These are phyloP conservation scores for Metopia argyrocephala DNA, from an alignment of 2,888 invertebrate genomes.

Conservation along the genomic window DNA sequence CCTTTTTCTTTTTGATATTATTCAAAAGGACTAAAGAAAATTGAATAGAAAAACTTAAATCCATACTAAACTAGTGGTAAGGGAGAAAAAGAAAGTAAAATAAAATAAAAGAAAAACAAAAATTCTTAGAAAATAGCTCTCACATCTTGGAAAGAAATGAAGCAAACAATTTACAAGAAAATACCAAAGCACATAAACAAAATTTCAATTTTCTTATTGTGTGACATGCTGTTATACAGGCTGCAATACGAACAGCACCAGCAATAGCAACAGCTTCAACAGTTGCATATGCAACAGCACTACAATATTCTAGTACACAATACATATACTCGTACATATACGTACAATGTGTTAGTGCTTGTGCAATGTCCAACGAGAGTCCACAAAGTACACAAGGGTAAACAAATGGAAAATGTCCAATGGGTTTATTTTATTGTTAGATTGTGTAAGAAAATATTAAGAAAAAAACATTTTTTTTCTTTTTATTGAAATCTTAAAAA, in stretches of 20 bases:
- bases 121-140: slow-evolving; percentile 19
- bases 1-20: slow-evolving; percentile 18
- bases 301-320: background rate
- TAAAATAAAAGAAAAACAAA: slow-evolving; percentile 3
- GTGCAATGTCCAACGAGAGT: slow-evolving; percentile 9
- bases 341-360: background rate
- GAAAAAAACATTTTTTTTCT: background rate
- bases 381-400: slow-evolving; percentile 15
- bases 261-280: slow-evolving; percentile 17
- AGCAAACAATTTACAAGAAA: background rate
- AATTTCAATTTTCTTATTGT: background rate
- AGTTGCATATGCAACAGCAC: background rate
- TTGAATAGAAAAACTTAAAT: background rate
- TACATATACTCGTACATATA: background rate
- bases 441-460: background rate
- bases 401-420: background rate
- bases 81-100: background rate
- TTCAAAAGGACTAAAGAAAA: background rate
- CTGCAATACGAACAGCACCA: no score
- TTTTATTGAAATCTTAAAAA: no score
- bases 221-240: slow-evolving; percentile 2
- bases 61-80: background rate
- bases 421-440: background rate
- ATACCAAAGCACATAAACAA: slow-evolving; percentile 6
- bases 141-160: background rate